Percentiles rank a stretch among this genome's conserved stretches.
phyloP scores from a whole-genome alignment of 92 coral and sea anemone species.

The Chrysogorgia sp. region DNA sequence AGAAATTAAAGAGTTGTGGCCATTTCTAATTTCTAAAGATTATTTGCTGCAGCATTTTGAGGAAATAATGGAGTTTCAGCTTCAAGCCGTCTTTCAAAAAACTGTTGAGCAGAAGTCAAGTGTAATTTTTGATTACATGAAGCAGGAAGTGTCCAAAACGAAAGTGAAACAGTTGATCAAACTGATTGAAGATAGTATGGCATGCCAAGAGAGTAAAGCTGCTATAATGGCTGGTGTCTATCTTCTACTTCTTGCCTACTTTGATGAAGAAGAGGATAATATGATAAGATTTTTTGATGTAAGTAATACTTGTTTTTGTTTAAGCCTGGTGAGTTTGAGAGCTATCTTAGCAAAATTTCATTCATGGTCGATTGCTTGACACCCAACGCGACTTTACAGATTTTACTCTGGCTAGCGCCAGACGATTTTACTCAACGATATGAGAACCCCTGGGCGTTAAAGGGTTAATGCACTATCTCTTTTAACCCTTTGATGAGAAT shows the following conservation, averaged over 20 bases:
- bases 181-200: constrained; percentile 20
- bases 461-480: too few species aligned
- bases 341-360: too few species aligned
- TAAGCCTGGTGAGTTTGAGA: too few species aligned
- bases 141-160: constrained; percentile 24
- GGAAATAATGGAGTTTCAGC: constrained; percentile 13
- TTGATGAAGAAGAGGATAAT: constrained; percentile 18
- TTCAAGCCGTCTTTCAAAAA: neutral
- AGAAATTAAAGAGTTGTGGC: constrained; percentile 23
- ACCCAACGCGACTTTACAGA: too few species aligned
- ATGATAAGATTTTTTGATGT: constrained; percentile 26
- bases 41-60: constrained; percentile 24
- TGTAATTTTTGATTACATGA: constrained; percentile 24
- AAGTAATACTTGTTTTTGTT: too few species aligned
- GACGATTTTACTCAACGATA: too few species aligned
- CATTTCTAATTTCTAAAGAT: constrained; percentile 4
- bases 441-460: too few species aligned
- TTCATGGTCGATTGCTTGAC: too few species aligned
- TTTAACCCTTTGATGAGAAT: too few species aligned
- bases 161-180: constrained; percentile 2
- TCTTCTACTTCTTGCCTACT: constrained; percentile 21
- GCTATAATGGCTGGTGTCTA: constrained; percentile 22
- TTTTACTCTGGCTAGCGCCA: too few species aligned
- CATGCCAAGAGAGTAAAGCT: constrained; percentile 23
- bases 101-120: constrained; percentile 6